phyloP scores from a whole-genome alignment of 2,888 invertebrate species.

The Desoria tigrina region DNA sequence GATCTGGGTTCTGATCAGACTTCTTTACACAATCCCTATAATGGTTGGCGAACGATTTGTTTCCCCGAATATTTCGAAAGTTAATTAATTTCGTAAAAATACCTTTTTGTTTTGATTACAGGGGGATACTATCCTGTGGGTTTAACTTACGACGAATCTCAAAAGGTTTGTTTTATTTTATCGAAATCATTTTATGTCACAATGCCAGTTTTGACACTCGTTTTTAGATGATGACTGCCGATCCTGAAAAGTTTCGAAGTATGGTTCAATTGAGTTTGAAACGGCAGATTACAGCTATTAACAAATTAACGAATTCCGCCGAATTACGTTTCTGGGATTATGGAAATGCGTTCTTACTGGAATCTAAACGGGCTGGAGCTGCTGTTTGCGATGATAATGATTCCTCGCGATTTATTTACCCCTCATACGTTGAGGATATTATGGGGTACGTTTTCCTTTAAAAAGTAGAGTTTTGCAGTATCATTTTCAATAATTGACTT shows the following conservation, averaged over 20 bases:
- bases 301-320: slow-evolving; percentile 57
- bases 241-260: slow-evolving; percentile 60
- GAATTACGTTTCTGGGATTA: slow-evolving; percentile 67
- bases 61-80: no score
- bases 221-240: slow-evolving; percentile 58
- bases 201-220: no score
- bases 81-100: not conserved
- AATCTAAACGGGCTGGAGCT: slow-evolving; percentile 63
- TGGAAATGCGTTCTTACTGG: slow-evolving; percentile 66
- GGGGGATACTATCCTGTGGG: slow-evolving; percentile 64
- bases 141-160: slow-evolving; percentile 60
- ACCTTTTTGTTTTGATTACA: slow-evolving; percentile 2
- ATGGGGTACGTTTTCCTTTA: slow-evolving; percentile 60
- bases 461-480: not conserved
- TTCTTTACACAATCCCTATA: slow-evolving; percentile 64
- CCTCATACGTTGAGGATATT: slow-evolving; percentile 66
- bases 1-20: slow-evolving; percentile 67
- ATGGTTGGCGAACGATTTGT: slow-evolving; percentile 53
- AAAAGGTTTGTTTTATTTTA: slow-evolving; percentile 52
- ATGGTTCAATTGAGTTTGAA: slow-evolving; percentile 62
- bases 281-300: slow-evolving; percentile 64
- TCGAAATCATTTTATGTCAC: not conserved
- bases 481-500: no score
- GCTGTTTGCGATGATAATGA: slow-evolving; percentile 56
- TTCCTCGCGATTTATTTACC: slow-evolving; percentile 60